phyloP scores from a whole-genome alignment of 2,888 invertebrate species.

The Zele albiditarsus region DNA sequence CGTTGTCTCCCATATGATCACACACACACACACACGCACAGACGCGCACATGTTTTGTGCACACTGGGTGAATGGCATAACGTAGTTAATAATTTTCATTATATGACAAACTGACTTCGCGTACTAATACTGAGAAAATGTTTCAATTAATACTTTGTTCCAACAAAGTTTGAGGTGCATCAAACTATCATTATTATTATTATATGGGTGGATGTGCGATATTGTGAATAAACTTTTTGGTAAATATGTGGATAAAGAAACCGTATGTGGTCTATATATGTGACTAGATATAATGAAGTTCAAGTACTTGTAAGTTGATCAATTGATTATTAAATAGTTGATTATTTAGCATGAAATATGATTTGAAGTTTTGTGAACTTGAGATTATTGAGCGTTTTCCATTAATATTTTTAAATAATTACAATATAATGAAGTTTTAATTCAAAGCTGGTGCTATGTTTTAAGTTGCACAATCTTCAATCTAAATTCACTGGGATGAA shows the following conservation, averaged over 20 bases:
- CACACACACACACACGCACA: neutral
- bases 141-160: neutral
- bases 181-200: neutral
- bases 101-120: neutral
- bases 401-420: no score
- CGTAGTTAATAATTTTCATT: neutral
- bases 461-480: no score
- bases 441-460: no score
- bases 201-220: neutral
- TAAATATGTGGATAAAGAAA: no score
- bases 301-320: neutral
- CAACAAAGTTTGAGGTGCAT: neutral
- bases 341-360: neutral
- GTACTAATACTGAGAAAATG: conserved; percentile 1
- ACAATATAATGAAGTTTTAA: no score
- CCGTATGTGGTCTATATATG: neutral
- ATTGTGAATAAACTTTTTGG: neutral
- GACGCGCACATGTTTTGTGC: neutral
- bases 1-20: neutral
- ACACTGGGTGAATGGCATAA: neutral
- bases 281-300: neutral
- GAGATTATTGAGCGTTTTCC: no score
- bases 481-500: no score
- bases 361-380: neutral
- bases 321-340: conserved; percentile 9